Conservation (phyloP, 37 sponge, comb jelly and placozoan genomes). For the Sycon ciliatum region DNA sequence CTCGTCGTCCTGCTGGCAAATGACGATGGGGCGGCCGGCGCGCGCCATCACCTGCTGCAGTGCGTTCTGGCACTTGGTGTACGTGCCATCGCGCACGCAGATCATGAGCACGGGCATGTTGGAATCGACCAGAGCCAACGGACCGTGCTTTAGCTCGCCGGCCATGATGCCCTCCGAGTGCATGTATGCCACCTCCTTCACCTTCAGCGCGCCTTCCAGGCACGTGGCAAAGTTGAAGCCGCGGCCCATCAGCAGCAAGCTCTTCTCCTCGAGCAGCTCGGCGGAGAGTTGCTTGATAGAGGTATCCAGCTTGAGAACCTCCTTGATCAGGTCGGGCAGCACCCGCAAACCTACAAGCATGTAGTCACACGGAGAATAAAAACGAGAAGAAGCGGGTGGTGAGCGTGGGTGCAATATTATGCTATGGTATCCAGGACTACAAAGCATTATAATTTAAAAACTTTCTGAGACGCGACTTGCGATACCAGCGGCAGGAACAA, state of each 20-base stretch:
- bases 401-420: too few relatives aligned
- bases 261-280: slow-evolving; percentile 78
- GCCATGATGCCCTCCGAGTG: slow-evolving; percentile 93
- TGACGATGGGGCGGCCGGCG: slow-evolving; percentile 76
- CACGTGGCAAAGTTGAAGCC: slow-evolving; percentile 98
- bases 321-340: slow-evolving; percentile 66
- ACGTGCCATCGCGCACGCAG: slow-evolving; percentile 73
- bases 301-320: slow-evolving; percentile 62
- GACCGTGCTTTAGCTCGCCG: slow-evolving; percentile 98
- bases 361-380: too few relatives aligned
- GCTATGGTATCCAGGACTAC: too few relatives aligned
- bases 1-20: slow-evolving; percentile 61
- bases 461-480: too few relatives aligned
- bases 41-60: slow-evolving; percentile 81
- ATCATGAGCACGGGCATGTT: slow-evolving; percentile 96
- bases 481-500: too few relatives aligned
- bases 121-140: slow-evolving; percentile 92
- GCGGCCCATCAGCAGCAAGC: slow-evolving; percentile 91
- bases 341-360: too few relatives aligned
- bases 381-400: too few relatives aligned
- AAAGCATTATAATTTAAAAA: too few relatives aligned
- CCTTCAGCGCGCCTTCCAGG: slow-evolving; percentile 96
- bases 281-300: slow-evolving; percentile 64
- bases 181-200: slow-evolving; percentile 88
- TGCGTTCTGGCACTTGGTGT: slow-evolving; percentile 89